These are phyloP conservation scores for Netelia fuscicornis DNA, from an alignment of 2,888 invertebrate species.

Conservation along the genomic window DNA sequence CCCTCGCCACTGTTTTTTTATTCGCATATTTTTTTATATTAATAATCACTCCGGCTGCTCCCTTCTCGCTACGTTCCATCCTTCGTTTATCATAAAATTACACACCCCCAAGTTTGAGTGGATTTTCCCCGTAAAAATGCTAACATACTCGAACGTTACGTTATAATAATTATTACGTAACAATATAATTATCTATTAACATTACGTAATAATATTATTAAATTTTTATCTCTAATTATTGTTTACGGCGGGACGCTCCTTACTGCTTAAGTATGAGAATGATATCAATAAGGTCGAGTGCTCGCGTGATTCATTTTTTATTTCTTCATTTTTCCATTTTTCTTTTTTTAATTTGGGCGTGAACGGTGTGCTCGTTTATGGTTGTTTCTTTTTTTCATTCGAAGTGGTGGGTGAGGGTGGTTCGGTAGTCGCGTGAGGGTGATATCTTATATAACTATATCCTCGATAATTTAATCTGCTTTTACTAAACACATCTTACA, in stretches of 20 bases:
- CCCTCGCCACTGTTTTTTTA: neutral
- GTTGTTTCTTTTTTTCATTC: constrained; percentile 12
- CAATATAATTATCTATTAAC: constrained; percentile 74
- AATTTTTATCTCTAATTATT: constrained; percentile 78
- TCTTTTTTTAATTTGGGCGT: constrained; percentile 8
- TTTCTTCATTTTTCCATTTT: constrained; percentile 4
- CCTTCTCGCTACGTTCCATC: constrained; percentile 5
- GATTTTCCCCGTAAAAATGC: constrained; percentile 77
- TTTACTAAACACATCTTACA: constrained; percentile 40
- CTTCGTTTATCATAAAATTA: constrained; percentile 63
- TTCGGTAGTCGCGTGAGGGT: constrained; percentile 28
- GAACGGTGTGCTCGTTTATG: constrained; percentile 32
- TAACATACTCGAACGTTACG: constrained; percentile 75
- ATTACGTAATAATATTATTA: constrained; percentile 75
- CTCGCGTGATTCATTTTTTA: constrained; percentile 47
- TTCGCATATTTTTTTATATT: constrained; percentile 1
- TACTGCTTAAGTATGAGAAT: constrained; percentile 74
- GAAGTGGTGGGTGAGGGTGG: constrained; percentile 34
- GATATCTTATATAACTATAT: constrained; percentile 38
- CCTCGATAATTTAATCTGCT: constrained; percentile 49
- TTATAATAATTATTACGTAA: constrained; percentile 72
- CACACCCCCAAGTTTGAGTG: constrained; percentile 44
- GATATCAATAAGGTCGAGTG: constrained; percentile 72
- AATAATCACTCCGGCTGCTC: constrained; percentile 30
- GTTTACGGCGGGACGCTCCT: constrained; percentile 74